A percentile compares a stretch with the other conserved stretches of the same genome.
These are phyloP conservation scores for Leptodactylus fallax DNA, from an alignment of 2,797 vertebrate genomes.

Conservation along the genomic window DNA sequence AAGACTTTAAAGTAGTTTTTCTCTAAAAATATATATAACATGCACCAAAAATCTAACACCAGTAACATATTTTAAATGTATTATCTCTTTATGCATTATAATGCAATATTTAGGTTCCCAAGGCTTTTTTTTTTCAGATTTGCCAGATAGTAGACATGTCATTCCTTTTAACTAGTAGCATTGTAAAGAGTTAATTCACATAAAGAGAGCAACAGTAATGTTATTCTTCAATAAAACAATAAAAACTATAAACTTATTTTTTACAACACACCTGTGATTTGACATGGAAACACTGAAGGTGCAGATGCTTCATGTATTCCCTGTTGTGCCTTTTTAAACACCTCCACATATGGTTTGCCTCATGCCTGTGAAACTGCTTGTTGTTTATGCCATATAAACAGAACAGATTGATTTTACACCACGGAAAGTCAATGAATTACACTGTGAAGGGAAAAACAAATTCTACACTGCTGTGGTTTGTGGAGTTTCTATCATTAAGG, in stretches of 20 bases:
- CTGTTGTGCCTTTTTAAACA: slow-evolving; percentile 81
- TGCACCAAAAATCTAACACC: background rate
- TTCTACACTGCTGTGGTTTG: slow-evolving; percentile 57
- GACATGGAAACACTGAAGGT: slow-evolving; percentile 77
- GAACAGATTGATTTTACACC: slow-evolving; percentile 81
- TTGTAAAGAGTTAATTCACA: slow-evolving; percentile 70
- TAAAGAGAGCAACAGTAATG: slow-evolving; percentile 66
- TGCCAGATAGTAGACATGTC: background rate
- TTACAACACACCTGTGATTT: slow-evolving; percentile 80
- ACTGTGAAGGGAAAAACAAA: slow-evolving; percentile 69
- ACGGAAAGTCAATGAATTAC: slow-evolving; percentile 75
- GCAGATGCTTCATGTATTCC: slow-evolving; percentile 81
- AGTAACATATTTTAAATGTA: background rate
- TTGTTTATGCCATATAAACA: slow-evolving; percentile 80
- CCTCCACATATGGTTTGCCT: slow-evolving; percentile 83
- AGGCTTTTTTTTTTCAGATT: background rate
- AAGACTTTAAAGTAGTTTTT: no score
- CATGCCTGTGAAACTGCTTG: slow-evolving; percentile 78
- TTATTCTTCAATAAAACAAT: slow-evolving; percentile 75
- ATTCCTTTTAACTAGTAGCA: background rate
- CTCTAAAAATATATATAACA: no score
- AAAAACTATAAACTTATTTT: slow-evolving; percentile 75
- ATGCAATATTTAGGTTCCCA: background rate
- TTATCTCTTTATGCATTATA: no score
- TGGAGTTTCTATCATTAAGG: slow-evolving; percentile 33